Conservation (phyloP, 1,140 invertebrate genomes). For the Nephila pilipes region DNA sequence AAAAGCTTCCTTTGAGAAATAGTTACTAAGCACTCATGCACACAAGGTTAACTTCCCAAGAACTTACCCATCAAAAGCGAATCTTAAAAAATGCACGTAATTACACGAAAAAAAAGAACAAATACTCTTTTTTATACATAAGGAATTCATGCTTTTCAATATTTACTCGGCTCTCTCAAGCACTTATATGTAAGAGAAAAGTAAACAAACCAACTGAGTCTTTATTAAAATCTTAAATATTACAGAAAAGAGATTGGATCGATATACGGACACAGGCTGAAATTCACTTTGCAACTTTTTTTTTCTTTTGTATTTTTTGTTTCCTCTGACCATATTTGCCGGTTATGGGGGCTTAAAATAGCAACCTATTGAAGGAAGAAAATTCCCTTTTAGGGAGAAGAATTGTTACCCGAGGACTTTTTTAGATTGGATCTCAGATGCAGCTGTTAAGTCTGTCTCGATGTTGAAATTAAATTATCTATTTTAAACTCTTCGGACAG, state of each 20-base stretch:
- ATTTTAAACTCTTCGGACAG: background rate
- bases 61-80: too few relatives aligned
- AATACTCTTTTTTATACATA: background rate
- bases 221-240: constrained; percentile 18
- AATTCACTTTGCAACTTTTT: background rate
- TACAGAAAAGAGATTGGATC: background rate
- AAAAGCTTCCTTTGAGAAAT: too few relatives aligned
- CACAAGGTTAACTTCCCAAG: too few relatives aligned
- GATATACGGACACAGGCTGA: background rate
- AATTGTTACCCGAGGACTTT: background rate
- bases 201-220: background rate
- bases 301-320: background rate
- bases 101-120: background rate
- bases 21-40: too few relatives aligned
- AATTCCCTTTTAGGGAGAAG: background rate
- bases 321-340: background rate
- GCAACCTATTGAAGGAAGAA: background rate
- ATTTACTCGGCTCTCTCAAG: background rate
- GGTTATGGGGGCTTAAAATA: constrained; percentile 25
- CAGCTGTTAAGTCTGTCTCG: background rate
- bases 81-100: too few relatives aligned
- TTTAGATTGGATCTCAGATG: background rate
- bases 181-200: background rate
- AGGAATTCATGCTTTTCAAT: background rate
- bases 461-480: background rate